Base-by-base conservation (phyloP, 2,113 vertebrate species). In the Saccopteryx bilineata region DNA sequence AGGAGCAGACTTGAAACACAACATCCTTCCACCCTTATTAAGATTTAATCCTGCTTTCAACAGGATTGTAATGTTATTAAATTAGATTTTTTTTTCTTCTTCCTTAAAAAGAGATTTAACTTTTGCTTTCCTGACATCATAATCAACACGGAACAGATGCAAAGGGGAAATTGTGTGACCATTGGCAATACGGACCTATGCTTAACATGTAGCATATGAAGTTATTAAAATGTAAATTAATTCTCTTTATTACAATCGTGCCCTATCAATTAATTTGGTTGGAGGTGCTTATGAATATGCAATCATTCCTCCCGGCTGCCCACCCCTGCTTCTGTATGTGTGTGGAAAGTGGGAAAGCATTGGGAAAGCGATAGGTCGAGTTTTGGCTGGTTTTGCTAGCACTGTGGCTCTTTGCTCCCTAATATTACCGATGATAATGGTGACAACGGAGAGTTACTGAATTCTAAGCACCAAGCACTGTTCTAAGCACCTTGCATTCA, bases 221-320 rank as follows among this genome's bases (percentile, higher is more conserved):
- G 96, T 97, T 96, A 98, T 95, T 97, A 97, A 97, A 98, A 98
- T 94, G 98, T 97, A 97, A 98, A 98, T 97, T 97, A 97, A 96
- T 98, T 96, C 98, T 96, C 82, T 98, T 98, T 98, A 97, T 97
- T 98, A 96, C 96, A 97, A 95, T 98, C 97, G 24, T 97, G 90
- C 95, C 97, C 96, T 97, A 98, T 98, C 98, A 98, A 97, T 98
- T 98, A 99, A 98, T 98, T 98, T 97, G 95, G 96, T 96, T 94
- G 93, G 98, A 97, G 97, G 92, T 97, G 88, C 93, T 98, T 96
- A 98, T 98, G 98, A 98, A 98, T 99, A 98, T 98, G 98, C 97
- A 98, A 93, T 96, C 84, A 83, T 91, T 61, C 75, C 89, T 97
- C 87, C 85, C 80, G 86, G 84, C 91, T 96, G 97, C 76, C 97